These are phyloP conservation scores for Petrocephalus zakoni DNA, from an alignment of 2,113 vertebrate genomes.

Conservation along the genomic window DNA sequence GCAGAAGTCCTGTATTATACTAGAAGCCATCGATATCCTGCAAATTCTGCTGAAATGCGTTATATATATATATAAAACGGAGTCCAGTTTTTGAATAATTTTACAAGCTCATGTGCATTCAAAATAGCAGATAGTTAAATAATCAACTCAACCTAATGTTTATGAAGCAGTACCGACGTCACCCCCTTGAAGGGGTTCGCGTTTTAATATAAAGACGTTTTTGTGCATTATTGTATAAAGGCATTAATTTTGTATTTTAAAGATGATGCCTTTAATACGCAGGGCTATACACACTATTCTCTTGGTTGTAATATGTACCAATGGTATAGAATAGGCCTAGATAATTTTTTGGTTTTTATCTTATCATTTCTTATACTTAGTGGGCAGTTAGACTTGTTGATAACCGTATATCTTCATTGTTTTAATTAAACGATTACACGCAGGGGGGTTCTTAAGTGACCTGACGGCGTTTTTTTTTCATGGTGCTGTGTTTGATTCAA, in stretches of 20 bases:
- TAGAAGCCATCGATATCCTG: background rate
- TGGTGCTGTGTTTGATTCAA: slow-evolving; percentile 4
- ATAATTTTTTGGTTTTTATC: background rate
- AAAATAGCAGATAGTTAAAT: background rate
- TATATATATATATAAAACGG: background rate
- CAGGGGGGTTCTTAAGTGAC: background rate
- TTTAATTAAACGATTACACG: background rate
- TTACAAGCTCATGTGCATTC: background rate
- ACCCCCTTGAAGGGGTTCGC: background rate
- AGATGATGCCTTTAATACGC: background rate
- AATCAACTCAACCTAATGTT: background rate
- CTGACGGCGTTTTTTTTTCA: background rate
- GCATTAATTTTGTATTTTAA: slow-evolving; percentile 10
- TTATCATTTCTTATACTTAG: slow-evolving; percentile 10
- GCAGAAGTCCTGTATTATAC: background rate
- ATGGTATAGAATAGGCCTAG: background rate
- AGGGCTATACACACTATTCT: background rate
- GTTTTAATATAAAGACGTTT: background rate
- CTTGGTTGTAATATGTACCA: background rate
- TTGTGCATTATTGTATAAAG: background rate
- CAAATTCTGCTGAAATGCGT: slow-evolving; percentile 11
- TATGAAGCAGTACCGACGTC: background rate
- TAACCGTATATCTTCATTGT: background rate
- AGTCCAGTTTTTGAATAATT: background rate
- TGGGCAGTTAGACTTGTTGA: background rate